Base-by-base conservation (phyloP, 1,140 invertebrate genomes). In the Atopsyche davidsoni region DNA sequence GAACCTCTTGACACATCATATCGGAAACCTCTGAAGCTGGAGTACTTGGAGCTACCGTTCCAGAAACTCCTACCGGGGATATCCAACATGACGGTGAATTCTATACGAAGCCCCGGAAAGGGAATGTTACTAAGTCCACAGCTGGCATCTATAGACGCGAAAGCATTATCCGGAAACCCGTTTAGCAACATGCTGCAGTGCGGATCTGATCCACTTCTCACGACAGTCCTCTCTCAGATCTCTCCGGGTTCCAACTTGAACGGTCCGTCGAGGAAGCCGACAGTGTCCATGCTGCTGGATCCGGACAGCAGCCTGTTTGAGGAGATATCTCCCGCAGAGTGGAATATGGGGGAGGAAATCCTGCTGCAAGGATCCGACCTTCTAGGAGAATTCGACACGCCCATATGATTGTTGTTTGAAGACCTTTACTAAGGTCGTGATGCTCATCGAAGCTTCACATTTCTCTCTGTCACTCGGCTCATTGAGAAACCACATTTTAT, bases 331-430 rank as follows among this genome's bases (percentile, higher is more conserved):
- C 32, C 50, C 6, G 28, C 24, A 6, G 41, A 46, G 6, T 57
- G 50, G 50, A 31, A 6, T 10, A 38, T 56, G 10, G 36, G 28
- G 2, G 38, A 52, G 2, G 51, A 53, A n/a, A 38, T 40, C 17
- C 39, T 53, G 13, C 19, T 56, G 3, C 31, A 41, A 13, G 31
- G 21, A 17, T 46, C 54, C 6, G 46, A 57, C 21, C 35, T 57
- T 7, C 17, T 57, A 13, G 51, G 35, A 9, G 50, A 45, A 24
- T 53, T 57, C 21, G 25, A 46, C 18, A 46, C 55, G 18, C 34
- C 55, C 34, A 57, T 57, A 42, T 57, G 55, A 57, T 57, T 42
- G 46, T 50, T 57, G 42, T 57, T 57, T 40, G 55, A 50, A 42
- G 55, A 53, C 46, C 50, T 57, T 42, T 32, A 46, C 11, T 53